Conservation (phyloP, 1,140 invertebrate species). For the Scaptomyza hsui region DNA sequence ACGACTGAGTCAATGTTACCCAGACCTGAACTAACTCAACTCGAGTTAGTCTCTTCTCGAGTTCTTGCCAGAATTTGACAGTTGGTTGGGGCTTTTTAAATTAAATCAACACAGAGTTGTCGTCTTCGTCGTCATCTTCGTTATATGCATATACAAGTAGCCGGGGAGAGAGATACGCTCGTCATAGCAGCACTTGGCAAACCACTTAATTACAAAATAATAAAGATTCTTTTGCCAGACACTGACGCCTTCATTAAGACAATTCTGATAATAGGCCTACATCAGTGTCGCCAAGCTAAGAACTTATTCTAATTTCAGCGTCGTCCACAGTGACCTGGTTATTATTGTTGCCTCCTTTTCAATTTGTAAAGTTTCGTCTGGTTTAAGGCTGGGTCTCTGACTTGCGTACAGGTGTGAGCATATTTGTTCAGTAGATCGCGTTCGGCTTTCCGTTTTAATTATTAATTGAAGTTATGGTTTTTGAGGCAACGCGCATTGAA, state of each 20-base stretch:
- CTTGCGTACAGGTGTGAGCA: background rate
- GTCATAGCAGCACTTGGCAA: conserved; percentile 55
- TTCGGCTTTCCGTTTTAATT: conserved; percentile 68
- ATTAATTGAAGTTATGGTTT: conserved; percentile 78
- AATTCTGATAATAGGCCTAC: conserved; percentile 48
- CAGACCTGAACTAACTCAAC: conserved; percentile 32
- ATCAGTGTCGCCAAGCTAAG: background rate
- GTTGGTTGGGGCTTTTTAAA: conserved; percentile 61
- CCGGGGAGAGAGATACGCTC: conserved; percentile 17
- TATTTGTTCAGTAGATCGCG: conserved; percentile 30
- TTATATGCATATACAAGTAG: conserved; percentile 58
- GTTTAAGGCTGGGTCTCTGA: conserved; percentile 12
- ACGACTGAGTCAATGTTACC: conserved; percentile 32
- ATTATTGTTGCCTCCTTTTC: conserved; percentile 57
- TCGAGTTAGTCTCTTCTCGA: conserved; percentile 39
- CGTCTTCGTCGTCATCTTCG: conserved; percentile 27
- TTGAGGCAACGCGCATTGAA: conserved; percentile 65
- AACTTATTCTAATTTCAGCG: conserved; percentile 69
- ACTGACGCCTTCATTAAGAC: conserved; percentile 69
- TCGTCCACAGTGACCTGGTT: conserved; percentile 75
- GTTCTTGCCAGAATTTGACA: conserved; percentile 47
- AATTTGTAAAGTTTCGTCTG: conserved; percentile 57
- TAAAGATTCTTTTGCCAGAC: conserved; percentile 73
- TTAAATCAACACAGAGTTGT: conserved; percentile 68
- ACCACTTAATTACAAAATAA: conserved; percentile 82